These are phyloP conservation scores for Myrmecophaga tridactyla DNA, from an alignment of 2,113 vertebrate species.

Conservation along the genomic window DNA sequence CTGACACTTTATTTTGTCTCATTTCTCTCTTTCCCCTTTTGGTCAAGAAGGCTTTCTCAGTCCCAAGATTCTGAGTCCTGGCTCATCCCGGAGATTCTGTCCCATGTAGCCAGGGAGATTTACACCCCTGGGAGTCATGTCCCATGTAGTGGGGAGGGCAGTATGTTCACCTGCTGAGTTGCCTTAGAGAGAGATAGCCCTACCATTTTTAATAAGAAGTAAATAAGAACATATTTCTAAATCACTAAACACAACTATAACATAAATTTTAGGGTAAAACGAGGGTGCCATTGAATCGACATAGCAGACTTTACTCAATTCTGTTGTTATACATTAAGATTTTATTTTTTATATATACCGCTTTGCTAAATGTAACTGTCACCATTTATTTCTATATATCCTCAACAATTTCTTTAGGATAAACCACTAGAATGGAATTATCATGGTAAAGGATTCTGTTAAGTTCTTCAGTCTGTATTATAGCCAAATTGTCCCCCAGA, in stretches of 20 bases:
- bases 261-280: not conserved
- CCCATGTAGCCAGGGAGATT: no score
- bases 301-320: not conserved
- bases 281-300: not conserved
- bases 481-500: not conserved
- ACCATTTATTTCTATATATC: not conserved
- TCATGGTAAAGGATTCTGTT: not conserved
- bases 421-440: not conserved
- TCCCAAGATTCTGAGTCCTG: no score
- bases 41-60: no score
- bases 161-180: no score
- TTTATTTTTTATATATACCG: not conserved
- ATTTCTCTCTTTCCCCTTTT: no score
- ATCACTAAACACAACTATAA: not conserved
- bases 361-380: not conserved
- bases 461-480: not conserved
- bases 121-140: no score
- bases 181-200: no score
- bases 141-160: no score
- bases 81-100: no score
- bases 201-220: not conserved
- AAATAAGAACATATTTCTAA: not conserved
- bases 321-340: not conserved
- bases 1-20: no score
- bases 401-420: not conserved